Evolutionary conservation across 2,113 vertebrate genomes (phyloP).

Genomic region (Bubalus kerabau): DNA sequence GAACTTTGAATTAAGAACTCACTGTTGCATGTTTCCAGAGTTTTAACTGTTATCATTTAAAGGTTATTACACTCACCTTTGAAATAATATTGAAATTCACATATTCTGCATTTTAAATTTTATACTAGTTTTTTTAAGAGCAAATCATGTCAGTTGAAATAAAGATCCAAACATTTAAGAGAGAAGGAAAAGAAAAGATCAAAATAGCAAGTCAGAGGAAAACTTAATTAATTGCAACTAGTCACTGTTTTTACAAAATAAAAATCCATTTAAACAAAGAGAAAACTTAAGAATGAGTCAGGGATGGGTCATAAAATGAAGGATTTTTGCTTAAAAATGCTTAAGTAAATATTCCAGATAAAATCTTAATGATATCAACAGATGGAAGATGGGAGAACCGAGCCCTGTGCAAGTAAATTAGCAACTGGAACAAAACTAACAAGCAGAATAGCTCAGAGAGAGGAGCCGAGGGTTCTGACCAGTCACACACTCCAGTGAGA

Average conservation of each 20-base stretch:
- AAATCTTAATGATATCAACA: constrained; percentile 29
- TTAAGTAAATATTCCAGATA: constrained; percentile 28
- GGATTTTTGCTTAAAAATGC: not conserved
- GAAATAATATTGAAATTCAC: constrained; percentile 33
- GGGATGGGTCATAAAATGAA: not conserved
- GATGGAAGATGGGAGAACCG: constrained; percentile 33
- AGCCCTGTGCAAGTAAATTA: not conserved
- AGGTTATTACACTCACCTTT: constrained; percentile 52
- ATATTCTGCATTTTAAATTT: not conserved
- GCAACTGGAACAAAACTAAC: not conserved
- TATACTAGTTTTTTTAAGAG: not conserved
- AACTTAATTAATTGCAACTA: not conserved
- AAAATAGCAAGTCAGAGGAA: constrained; percentile 35
- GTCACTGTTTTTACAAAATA: not conserved
- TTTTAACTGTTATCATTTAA: not conserved
- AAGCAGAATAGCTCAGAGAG: constrained; percentile 31
- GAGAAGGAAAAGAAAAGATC: constrained; percentile 2
- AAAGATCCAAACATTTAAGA: constrained; percentile 26
- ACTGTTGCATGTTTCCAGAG: not conserved
- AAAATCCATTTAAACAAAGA: constrained; percentile 22
- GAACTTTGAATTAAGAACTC: constrained; percentile 33
- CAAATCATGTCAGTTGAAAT: constrained; percentile 32
- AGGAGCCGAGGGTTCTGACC: not conserved
- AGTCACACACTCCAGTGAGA: not conserved
- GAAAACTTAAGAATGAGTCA: constrained; percentile 35